A percentile compares a stretch with the other conserved stretches of the same genome.
phyloP scores from a whole-genome alignment of 2,888 invertebrate genomes.

The Barypeithes pellucidus region DNA sequence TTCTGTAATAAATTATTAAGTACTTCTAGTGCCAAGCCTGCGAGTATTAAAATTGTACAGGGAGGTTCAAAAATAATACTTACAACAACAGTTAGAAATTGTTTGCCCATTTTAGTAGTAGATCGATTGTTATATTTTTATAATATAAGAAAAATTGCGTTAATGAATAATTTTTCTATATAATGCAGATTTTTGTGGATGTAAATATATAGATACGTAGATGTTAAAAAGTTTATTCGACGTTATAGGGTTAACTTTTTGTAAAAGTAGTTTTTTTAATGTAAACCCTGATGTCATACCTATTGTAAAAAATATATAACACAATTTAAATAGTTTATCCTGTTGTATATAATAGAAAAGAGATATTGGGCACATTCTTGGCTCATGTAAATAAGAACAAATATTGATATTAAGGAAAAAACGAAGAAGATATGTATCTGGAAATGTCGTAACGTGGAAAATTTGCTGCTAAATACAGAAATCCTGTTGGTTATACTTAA shows the following conservation, averaged over 20 bases:
- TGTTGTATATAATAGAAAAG: neutral
- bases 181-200: conserved; percentile 5
- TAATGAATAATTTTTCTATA: conserved; percentile 14
- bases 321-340: conserved; percentile 1
- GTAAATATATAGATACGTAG: neutral
- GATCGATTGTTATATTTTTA: conserved; percentile 25
- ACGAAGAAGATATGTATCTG: too few species aligned
- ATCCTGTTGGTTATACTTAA: too few species aligned
- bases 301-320: neutral
- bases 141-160: conserved; percentile 15
- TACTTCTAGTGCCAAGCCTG: conserved; percentile 29
- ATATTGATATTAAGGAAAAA: neutral
- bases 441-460: too few species aligned
- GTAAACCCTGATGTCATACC: conserved; percentile 4
- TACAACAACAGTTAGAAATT: conserved; percentile 8
- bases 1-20: conserved; percentile 16
- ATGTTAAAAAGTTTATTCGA: neutral
- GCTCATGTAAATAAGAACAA: neutral
- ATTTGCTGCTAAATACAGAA: too few species aligned
- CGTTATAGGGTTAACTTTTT: conserved; percentile 17
- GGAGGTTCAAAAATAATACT: conserved; percentile 10
- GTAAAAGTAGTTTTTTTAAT: conserved; percentile 28
- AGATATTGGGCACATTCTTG: neutral
- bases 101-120: conserved; percentile 17
- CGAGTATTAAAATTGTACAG: conserved; percentile 24